phyloP scores from a whole-genome alignment of 2,888 invertebrate genomes.

The Lasioglossum figueresi region DNA sequence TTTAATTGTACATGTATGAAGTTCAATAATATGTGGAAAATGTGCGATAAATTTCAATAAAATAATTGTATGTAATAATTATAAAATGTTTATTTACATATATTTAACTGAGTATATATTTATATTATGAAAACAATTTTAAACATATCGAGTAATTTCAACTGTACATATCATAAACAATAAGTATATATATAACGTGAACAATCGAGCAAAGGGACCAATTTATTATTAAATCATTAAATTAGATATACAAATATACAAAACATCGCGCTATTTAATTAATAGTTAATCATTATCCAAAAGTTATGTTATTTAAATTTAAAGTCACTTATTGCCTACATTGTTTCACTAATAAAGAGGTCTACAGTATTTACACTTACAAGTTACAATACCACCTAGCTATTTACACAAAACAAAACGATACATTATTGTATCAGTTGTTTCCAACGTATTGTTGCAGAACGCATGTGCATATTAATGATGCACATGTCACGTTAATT shows the following conservation, averaged over 20 bases:
- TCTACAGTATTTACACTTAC: constrained; percentile 75
- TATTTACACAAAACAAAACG: constrained; percentile 66
- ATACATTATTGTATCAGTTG: constrained; percentile 57
- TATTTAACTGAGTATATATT: constrained; percentile 77
- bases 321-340: constrained; percentile 60
- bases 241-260: constrained; percentile 74
- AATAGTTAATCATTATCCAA: constrained; percentile 59
- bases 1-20: constrained; percentile 16
- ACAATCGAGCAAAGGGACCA: constrained; percentile 62
- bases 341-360: constrained; percentile 57
- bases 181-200: constrained; percentile 67
- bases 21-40: constrained; percentile 13
- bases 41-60: constrained; percentile 51
- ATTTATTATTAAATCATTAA: constrained; percentile 68
- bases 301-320: constrained; percentile 61
- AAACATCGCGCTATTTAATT: constrained; percentile 64
- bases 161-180: constrained; percentile 79
- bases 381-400: constrained; percentile 68
- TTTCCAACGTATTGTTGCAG: constrained; percentile 31
- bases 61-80: constrained; percentile 72
- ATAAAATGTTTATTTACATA: constrained; percentile 82
- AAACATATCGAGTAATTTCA: constrained; percentile 72
- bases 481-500: constrained; percentile 15
- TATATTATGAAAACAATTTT: constrained; percentile 74
- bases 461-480: too few species aligned